A percentile compares a stretch with the other conserved stretches of the same genome.
Conservation (phyloP, 1,140 invertebrate species). For the Micrasema longulum region DNA sequence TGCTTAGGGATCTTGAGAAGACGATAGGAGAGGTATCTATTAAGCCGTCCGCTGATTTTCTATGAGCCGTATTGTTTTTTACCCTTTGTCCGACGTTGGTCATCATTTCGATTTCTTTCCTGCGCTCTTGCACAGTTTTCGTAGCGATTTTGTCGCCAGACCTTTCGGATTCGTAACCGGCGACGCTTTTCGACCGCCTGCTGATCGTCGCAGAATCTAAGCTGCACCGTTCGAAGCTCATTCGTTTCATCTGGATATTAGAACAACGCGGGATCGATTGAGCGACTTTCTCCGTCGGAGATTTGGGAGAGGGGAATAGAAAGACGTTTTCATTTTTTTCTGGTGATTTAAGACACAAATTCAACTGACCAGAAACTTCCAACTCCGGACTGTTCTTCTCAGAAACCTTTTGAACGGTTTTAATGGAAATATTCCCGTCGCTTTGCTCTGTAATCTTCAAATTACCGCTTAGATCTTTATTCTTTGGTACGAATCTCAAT, state of each 20-base stretch:
- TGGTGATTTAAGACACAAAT: constrained; percentile 24
- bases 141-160: constrained; percentile 57
- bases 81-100: constrained; percentile 45
- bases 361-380: constrained; percentile 33
- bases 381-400: background rate
- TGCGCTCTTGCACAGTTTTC: constrained; percentile 65
- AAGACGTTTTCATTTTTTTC: constrained; percentile 32
- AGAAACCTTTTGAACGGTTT: background rate
- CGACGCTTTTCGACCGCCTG: constrained; percentile 54
- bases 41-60: constrained; percentile 35
- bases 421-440: background rate
- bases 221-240: constrained; percentile 66
- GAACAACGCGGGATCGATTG: constrained; percentile 53
- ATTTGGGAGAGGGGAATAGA: constrained; percentile 34
- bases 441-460: constrained; percentile 20
- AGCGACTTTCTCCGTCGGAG: constrained; percentile 40
- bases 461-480: constrained; percentile 11
- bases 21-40: constrained; percentile 26
- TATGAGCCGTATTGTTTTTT: constrained; percentile 24
- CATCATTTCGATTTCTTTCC: constrained; percentile 65
- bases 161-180: constrained; percentile 45
- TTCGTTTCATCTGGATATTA: constrained; percentile 63
- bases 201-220: constrained; percentile 64
- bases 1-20: constrained; percentile 45
- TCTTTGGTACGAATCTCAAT: background rate